These are phyloP conservation scores for Crotalus helleri DNA, from an alignment of 2,113 vertebrate species.

Conservation along the genomic window DNA sequence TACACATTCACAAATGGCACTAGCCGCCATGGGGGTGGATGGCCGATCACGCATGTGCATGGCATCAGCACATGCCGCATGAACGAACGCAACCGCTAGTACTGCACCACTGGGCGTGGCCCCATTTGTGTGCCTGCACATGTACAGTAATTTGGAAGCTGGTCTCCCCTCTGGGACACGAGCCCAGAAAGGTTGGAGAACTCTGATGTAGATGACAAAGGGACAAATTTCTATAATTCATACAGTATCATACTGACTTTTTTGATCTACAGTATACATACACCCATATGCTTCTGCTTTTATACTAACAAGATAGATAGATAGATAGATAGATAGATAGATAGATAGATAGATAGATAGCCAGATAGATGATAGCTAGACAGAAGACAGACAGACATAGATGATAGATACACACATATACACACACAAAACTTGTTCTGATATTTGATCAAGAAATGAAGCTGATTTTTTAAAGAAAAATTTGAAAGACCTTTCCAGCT, in stretches of 20 bases:
- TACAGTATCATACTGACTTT: not conserved
- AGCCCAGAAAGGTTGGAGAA: too few species aligned
- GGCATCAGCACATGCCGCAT: too few species aligned
- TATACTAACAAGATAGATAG: not conserved
- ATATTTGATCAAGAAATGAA: not conserved
- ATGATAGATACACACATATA: not conserved
- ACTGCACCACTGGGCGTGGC: too few species aligned
- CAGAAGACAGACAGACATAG: too few species aligned
- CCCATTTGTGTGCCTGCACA: too few species aligned
- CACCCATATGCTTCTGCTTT: not conserved
- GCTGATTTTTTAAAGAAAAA: not conserved
- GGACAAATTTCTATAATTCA: not conserved
- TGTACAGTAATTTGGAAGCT: too few species aligned
- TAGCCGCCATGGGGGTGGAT: too few species aligned
- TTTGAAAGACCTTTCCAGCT: not conserved
- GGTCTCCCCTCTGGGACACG: too few species aligned
- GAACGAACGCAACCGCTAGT: too few species aligned
- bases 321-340: not conserved
- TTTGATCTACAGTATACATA: not conserved
- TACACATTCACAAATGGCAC: too few species aligned
- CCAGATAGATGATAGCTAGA: too few species aligned
- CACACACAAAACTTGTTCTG: not conserved
- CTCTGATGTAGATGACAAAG: not conserved
- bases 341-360: not conserved
- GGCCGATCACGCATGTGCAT: too few species aligned